Base-by-base conservation (phyloP, 2,113 vertebrate species). In the Paracyprichromis sp. region DNA sequence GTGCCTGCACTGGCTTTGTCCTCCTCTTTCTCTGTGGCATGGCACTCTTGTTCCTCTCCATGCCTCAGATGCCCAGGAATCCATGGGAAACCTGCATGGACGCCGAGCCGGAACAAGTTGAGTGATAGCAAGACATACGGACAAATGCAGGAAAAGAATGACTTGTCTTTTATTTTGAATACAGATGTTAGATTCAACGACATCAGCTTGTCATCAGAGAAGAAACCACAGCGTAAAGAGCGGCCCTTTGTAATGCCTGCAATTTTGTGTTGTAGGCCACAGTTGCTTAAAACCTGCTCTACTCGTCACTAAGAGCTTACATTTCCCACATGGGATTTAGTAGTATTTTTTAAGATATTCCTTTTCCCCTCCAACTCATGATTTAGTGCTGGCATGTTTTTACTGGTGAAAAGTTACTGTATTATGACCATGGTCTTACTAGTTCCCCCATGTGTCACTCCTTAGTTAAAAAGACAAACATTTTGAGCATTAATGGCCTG, bases 81-180 rank as follows among this genome's bases (percentile, higher is more conserved):
- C 98, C 98, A 3, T 99, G 99, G 99, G 99, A 99, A 95, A 97
- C 97, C 34, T 99, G 99, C 96, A 99, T 99, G 98, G 99, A 99
- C 0, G 98, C 98, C 0, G 98, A 99, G 45, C 98, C 97, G 0
- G 98, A 99, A 21, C 94, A 96, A 71, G 95, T 86, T 2, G 95
- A 97, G 92, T 96, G 94, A 96, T 7, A 14, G 50, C 10, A 3
- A 6, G 47, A 54, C 73, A 4, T 6, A 34, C 3, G 8, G 47
- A 80, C 21, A 24, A 66, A 57, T 8, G 8, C 47, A 52, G 66
- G 66, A 83, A 19, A 21, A 90, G 40, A 61, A 52, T 21, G 73
- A 88, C 57, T 66, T n/a, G 24, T 53, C 56, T 84, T 57, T 90
- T 69, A 9, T 45, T 92, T 86, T 31, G 56, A 69, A 34, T 19